phyloP scores from a whole-genome alignment of 2,888 invertebrate genomes.

The Julus scandinavius region DNA sequence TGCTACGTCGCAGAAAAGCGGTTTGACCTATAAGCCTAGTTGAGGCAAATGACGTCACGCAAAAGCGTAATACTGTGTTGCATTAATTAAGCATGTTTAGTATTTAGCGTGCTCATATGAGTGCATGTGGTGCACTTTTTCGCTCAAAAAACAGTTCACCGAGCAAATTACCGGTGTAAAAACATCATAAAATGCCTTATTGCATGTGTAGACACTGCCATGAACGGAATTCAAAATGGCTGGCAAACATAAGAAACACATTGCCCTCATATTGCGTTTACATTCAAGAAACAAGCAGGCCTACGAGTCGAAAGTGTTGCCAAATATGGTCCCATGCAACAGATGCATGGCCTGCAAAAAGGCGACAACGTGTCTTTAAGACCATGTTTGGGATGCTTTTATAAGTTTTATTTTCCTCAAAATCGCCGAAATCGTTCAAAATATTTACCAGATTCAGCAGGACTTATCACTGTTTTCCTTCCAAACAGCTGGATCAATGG shows the following conservation, averaged over 20 bases:
- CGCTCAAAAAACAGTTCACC: background rate
- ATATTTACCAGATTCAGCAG: slow-evolving; percentile 6
- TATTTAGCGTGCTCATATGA: background rate
- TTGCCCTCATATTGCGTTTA: slow-evolving; percentile 17
- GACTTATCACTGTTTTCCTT: background rate
- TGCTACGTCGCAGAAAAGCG: background rate
- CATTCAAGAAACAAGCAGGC: background rate
- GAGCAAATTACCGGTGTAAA: slow-evolving; percentile 27
- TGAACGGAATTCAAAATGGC: slow-evolving; percentile 5
- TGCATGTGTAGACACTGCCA: background rate
- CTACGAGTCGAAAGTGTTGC: background rate
- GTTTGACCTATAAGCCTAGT: slow-evolving; percentile 25
- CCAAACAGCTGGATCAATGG: slow-evolving; percentile 13
- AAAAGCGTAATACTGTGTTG: too few species aligned
- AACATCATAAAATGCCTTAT: slow-evolving; percentile 19
- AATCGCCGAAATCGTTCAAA: slow-evolving; percentile 3
- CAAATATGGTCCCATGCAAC: background rate
- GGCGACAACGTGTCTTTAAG: slow-evolving; percentile 6
- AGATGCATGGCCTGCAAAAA: background rate
- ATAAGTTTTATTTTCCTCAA: background rate
- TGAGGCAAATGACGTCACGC: background rate
- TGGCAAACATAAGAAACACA: slow-evolving; percentile 2
- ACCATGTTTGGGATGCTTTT: background rate
- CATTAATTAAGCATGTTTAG: background rate
- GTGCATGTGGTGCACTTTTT: background rate